Evolutionary conservation across 2,888 invertebrate species (phyloP), one percentile per base, ranked within the genome.

Genomic region (Magallana nippona): DNA sequence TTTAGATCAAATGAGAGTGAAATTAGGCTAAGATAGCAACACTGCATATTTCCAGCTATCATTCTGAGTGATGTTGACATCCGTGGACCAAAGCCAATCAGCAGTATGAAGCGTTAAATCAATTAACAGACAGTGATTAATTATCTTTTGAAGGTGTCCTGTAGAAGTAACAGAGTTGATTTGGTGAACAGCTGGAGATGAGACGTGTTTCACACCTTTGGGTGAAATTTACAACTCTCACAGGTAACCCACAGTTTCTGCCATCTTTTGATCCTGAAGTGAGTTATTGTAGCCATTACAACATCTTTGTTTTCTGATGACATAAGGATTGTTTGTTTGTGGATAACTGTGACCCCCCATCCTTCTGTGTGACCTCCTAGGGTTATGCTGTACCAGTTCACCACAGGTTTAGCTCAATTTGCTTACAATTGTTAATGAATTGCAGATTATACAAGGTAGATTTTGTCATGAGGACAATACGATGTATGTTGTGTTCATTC

Each of bases 101-200:
- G 22, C 71, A 27, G 71, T 71, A 71, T 44, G 44, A 27, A 27
- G 27, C 71, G 17, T 71, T 71, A 71, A 22, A 71, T 71, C 71
- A 71, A 71, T 71, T 71, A 71, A 71, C 71, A 71, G 15, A 15
- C 71, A 22, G 32, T 71, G 71, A 71, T 71, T 71, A 71, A 32
- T 71, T 71, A 71, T 19, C 71, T 71, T n/a, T 27, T 22, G 2
- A 71, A 71, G 15, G 19, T 71, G 11, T 27, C 71, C 44, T 44
- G 44, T 8, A 71, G 71, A 22, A 71, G 5, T 22, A 27, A 71
- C 32, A 71, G 27, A 22, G 10, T 63, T 60, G 22, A 71, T 71
- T 71, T 27, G 32, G 32, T 27, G 22, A 10, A 2, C 71, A 71
- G 71, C 10, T 13, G 71, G 27, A 15, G 22, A 27, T 71, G 22